A percentile compares a stretch with the other conserved stretches of the same genome.
phyloP scores from a whole-genome alignment of 2,888 invertebrate genomes.

The Pecten maximus region DNA sequence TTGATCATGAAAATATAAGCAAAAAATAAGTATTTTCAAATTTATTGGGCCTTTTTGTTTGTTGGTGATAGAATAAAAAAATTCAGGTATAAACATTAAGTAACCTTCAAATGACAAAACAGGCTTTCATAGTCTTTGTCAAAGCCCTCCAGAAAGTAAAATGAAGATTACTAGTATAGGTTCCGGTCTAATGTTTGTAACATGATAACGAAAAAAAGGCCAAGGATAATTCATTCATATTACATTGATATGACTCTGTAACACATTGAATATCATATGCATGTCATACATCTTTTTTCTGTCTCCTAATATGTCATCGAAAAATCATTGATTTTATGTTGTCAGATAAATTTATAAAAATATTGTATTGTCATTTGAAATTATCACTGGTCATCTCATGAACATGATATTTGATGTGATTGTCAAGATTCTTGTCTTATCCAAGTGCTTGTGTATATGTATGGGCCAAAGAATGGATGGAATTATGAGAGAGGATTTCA shows the following conservation, averaged over 20 bases:
- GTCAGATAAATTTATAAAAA: neutral
- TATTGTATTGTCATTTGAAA: neutral
- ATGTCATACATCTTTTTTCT: neutral
- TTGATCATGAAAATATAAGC: no score
- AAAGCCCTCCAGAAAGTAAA: neutral
- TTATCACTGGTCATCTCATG: neutral
- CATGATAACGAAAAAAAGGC: no score
- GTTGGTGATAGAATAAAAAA: no score
- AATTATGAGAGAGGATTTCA: neutral
- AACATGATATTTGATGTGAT: neutral
- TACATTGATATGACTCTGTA: neutral
- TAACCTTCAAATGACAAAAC: no score
- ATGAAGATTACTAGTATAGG: neutral
- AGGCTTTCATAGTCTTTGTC: no score
- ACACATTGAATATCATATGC: neutral
- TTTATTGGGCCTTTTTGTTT: no score
- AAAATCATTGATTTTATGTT: neutral
- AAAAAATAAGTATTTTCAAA: no score
- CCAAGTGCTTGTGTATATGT: constrained; percentile 20
- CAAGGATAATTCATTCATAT: neutral
- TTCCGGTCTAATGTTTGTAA: neutral
- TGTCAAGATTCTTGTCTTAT: neutral
- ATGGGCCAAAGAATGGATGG: neutral
- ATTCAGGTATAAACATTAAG: no score
- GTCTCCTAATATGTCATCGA: neutral